Evolutionary conservation across 1,140 invertebrate species (phyloP).

Genomic region (Nomia melanderi): DNA sequence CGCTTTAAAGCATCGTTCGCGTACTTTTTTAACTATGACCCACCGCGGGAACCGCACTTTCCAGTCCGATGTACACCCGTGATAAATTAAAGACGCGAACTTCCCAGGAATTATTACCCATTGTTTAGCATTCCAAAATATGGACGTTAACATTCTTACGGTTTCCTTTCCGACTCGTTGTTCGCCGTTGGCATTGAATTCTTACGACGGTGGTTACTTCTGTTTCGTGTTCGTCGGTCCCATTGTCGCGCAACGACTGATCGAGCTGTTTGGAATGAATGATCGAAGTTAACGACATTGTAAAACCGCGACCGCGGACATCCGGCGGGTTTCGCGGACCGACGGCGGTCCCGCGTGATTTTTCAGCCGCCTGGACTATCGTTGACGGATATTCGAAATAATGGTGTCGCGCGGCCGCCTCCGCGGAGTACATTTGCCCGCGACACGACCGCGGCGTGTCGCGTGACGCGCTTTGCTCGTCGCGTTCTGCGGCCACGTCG

Average conservation of each 20-base stretch:
- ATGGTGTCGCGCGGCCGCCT: slow-evolving; percentile 27
- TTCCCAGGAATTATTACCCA: too few species aligned
- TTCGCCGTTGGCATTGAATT: too few species aligned
- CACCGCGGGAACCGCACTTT: too few species aligned
- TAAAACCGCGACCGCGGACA: not conserved
- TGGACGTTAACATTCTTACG: too few species aligned
- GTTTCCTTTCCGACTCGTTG: too few species aligned
- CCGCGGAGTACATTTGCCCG: slow-evolving; percentile 45
- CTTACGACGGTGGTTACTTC: too few species aligned
- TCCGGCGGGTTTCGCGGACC: not conserved
- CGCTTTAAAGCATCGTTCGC: too few species aligned
- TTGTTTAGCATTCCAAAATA: too few species aligned
- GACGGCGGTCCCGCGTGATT: slow-evolving; percentile 24
- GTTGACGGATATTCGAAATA: slow-evolving; percentile 55
- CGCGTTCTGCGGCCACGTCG: slow-evolving; percentile 37
- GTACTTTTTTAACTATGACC: too few species aligned
- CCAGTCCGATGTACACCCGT: too few species aligned
- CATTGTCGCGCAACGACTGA: not conserved
- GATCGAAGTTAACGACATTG: not conserved
- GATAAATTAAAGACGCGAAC: too few species aligned
- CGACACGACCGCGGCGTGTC: slow-evolving; percentile 57
- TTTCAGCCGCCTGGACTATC: slow-evolving; percentile 26
- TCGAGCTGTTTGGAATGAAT: not conserved
- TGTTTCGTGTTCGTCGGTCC: too few species aligned
- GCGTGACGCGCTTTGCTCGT: slow-evolving; percentile 53